Base-by-base conservation (phyloP, 2,888 invertebrate species). In the Limnephilus lunatus region DNA sequence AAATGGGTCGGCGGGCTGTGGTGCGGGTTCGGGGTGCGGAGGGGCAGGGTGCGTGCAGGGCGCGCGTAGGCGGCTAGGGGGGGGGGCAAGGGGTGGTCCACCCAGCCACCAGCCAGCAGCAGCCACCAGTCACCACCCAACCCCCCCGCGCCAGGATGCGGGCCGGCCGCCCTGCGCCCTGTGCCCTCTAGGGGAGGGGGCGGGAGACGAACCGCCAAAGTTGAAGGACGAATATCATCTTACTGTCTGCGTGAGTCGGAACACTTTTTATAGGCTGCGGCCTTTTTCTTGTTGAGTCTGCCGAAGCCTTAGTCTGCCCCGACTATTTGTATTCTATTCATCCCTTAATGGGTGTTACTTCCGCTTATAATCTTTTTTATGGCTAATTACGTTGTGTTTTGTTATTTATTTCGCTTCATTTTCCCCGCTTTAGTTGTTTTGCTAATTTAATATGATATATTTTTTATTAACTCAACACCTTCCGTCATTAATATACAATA, bases 21-120 rank as follows among this genome's bases (percentile, higher is more conserved):
- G 92, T 95, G 95, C 95, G 95, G 95, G 95, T 95, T 95, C 96
- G 95, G 96, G 95, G 95, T 95, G 95, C 95, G 95, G 95, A 95
- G 95, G 95, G 95, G 95, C n/a, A 95, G 95, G 95, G 95, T 95
- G 95, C 95, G 95, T 96, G 96, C 96, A 96, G 95, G 95, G 95
- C 95, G 95, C 95, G 95, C 94, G 95, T 94, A 94, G 87, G 68
- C 30, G 82, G 82, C 12, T 30, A 94, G 95, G 94, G 94, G 94
- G 94, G 94, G 93, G 95, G 93, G 95, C 94, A 95, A 94, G 95
- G 95, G 95, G 95, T 96, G 96, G 95, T 96, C 96, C 96, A 96
- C 94, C 95, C 95, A 95, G 95, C 94, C 94, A 94, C 93, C 94
- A 94, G 81, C 82, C 91, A 93, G 93, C 91, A 94, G 95, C 95